These are phyloP conservation scores for Entomyzon cyanotis DNA, from an alignment of 2,113 vertebrate species.

Conservation along the genomic window DNA sequence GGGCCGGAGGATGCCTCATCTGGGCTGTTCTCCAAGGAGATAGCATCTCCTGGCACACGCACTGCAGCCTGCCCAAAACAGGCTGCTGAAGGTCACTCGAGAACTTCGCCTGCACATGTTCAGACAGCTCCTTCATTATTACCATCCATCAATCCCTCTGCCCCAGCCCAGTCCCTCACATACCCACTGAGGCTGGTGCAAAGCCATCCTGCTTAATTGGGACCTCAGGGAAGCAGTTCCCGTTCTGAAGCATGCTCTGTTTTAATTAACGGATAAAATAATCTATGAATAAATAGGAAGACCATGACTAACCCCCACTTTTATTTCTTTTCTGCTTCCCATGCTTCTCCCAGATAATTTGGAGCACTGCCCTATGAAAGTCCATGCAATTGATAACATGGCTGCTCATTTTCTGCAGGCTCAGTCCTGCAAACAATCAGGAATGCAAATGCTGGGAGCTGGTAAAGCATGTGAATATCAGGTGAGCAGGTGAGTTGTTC, in stretches of 20 bases:
- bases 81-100: neutral
- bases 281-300: neutral
- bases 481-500: neutral
- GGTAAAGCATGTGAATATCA: neutral
- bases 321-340: neutral
- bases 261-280: neutral
- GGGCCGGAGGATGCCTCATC: neutral
- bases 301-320: neutral
- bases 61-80: neutral
- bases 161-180: neutral
- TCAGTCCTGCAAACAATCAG: neutral
- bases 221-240: neutral
- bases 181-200: neutral
- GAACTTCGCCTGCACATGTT: rapidly evolving
- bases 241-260: neutral
- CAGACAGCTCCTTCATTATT: neutral
- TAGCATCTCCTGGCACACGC: neutral
- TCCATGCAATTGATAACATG: rapidly evolving
- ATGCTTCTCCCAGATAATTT: neutral
- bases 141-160: neutral
- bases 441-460: neutral
- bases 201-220: neutral
- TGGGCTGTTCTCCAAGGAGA: neutral
- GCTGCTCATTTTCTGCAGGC: neutral
- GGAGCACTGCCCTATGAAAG: neutral